Evolutionary conservation across 2,113 vertebrate genomes (phyloP).

Genomic region (Actinemys pallida): DNA sequence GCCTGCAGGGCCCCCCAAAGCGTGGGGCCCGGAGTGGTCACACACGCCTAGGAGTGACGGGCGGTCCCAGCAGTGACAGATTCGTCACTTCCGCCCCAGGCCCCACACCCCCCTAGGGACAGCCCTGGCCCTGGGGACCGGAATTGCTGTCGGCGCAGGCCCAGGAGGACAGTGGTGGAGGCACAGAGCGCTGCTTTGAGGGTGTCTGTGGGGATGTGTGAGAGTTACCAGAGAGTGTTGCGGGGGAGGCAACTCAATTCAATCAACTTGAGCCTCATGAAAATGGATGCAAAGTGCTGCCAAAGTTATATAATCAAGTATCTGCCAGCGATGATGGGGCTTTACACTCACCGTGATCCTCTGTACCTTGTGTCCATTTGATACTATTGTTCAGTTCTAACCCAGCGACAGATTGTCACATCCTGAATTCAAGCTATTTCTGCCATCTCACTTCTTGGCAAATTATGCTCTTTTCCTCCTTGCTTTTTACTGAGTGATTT

Average conservation of each 20-base stretch:
- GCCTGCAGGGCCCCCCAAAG: too few species aligned
- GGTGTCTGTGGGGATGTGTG: not conserved
- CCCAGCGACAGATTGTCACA: not conserved
- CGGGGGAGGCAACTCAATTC: not conserved
- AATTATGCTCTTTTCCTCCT: not conserved
- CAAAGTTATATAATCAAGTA: not conserved
- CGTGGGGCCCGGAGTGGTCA: too few species aligned
- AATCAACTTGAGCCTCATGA: not conserved
- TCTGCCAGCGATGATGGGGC: not conserved
- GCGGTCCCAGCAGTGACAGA: too few species aligned
- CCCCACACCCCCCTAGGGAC: too few species aligned
- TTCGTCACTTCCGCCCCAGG: too few species aligned
- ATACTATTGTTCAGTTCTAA: not conserved
- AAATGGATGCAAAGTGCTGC: not conserved
- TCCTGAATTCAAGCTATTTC: not conserved
- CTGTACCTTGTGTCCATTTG: not conserved
- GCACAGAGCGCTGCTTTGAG: too few species aligned
- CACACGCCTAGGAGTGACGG: too few species aligned
- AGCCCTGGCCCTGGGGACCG: too few species aligned
- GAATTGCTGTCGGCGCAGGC: too few species aligned
- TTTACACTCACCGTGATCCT: not conserved
- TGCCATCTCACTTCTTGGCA: rapidly evolving
- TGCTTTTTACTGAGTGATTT: not conserved
- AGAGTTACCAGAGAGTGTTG: not conserved
- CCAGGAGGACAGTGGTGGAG: too few species aligned